Conservation (phyloP, 2,113 vertebrate species). For the Physeter macrocephalus region DNA sequence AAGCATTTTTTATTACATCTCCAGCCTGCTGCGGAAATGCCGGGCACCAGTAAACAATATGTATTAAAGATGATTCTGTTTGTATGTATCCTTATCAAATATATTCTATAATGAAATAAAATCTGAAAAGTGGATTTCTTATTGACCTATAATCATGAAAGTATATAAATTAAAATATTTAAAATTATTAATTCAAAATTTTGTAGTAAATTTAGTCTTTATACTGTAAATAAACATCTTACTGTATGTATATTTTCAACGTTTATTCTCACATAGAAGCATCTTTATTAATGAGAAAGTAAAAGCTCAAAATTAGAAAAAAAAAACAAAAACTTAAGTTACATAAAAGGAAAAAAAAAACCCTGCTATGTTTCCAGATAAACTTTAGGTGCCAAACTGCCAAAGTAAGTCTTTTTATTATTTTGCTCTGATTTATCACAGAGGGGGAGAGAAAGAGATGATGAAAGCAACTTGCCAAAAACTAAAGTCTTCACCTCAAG, state of each 20-base stretch:
- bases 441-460: not conserved
- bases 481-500: not conserved
- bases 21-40: conserved; percentile 68
- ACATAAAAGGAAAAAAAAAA: not conserved
- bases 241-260: not conserved
- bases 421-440: not conserved
- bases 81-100: conserved; percentile 59
- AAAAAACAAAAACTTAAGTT: not conserved
- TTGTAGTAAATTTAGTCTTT: not conserved
- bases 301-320: not conserved
- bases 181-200: conserved; percentile 49
- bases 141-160: conserved; percentile 44
- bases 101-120: conserved; percentile 68
- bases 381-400: not conserved
- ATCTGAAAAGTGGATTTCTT: conserved; percentile 51
- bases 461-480: not conserved
- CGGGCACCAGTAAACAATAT: conserved; percentile 68
- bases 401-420: not conserved
- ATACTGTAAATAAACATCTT: conserved; percentile 1
- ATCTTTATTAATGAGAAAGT: not conserved
- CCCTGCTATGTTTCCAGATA: not conserved
- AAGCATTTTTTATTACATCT: conserved; percentile 68
- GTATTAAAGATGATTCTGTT: conserved; percentile 69
- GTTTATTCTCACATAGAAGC: not conserved
- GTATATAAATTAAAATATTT: conserved; percentile 58